A percentile compares a stretch with the other conserved stretches of the same genome.
These are phyloP conservation scores for Drosophila histrio DNA, from an alignment of 2,888 invertebrate species.

Conservation along the genomic window DNA sequence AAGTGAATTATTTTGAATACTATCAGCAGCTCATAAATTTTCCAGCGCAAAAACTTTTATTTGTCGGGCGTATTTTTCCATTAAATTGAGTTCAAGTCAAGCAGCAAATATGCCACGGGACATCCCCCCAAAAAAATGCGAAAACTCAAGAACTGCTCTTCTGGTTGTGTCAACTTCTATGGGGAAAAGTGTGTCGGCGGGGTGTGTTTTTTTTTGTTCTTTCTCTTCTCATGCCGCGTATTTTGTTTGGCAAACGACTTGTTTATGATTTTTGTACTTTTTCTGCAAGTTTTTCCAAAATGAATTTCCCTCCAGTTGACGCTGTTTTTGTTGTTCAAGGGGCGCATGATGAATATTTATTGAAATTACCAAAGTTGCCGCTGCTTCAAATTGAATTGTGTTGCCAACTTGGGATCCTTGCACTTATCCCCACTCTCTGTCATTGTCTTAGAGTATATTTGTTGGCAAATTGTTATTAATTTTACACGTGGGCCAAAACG, in stretches of 20 bases:
- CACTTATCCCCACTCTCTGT: slow-evolving; percentile 16
- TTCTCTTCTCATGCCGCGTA: neutral
- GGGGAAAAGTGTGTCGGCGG: slow-evolving; percentile 8
- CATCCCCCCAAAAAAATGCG: slow-evolving; percentile 1
- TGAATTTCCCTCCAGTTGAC: slow-evolving; percentile 56
- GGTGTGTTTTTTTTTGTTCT: slow-evolving; percentile 11
- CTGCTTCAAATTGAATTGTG: slow-evolving; percentile 80
- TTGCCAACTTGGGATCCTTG: slow-evolving; percentile 65
- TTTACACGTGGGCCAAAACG: slow-evolving; percentile 71
- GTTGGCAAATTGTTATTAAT: slow-evolving; percentile 83
- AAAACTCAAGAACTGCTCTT: slow-evolving; percentile 26
- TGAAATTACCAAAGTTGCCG: slow-evolving; percentile 80
- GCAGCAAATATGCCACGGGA: slow-evolving; percentile 78
- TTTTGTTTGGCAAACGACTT: slow-evolving; percentile 49
- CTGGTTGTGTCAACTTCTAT: slow-evolving; percentile 65
- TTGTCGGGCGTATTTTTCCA: slow-evolving; percentile 81
- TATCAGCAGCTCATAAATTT: slow-evolving; percentile 75
- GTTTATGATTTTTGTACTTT: slow-evolving; percentile 72
- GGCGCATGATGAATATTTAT: slow-evolving; percentile 83
- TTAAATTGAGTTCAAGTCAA: slow-evolving; percentile 83
- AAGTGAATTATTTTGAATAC: slow-evolving; percentile 75
- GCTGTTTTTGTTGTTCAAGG: slow-evolving; percentile 43
- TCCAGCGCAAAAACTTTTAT: slow-evolving; percentile 63
- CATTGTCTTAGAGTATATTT: slow-evolving; percentile 18
- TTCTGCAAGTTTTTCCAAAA: slow-evolving; percentile 60